Base-by-base conservation (phyloP, 2,888 invertebrate species). In the Conus canariensis region DNA sequence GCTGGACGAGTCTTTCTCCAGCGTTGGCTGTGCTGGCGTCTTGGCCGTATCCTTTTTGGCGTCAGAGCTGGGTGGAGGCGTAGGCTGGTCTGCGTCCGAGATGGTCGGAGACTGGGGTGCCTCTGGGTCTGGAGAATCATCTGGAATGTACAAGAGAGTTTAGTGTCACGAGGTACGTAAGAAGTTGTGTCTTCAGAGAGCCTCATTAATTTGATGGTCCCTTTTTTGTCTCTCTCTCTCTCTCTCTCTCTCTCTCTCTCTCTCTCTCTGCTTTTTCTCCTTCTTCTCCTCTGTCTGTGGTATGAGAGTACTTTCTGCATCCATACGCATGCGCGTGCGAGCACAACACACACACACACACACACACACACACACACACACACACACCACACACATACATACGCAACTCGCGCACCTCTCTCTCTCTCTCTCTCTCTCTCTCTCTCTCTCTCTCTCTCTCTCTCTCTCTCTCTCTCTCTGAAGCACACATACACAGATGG, bases 361-460 rank as follows among this genome's bases (percentile, higher is more conserved):
- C n/a, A 25, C n/a, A n/a, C n/a, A n/a, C 74, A 74, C 74, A 74
- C 74, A 74, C n/a, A 74, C 74, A 74, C 74, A 74, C 25, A 74
- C 74, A 74, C 74, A 74, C n/a, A n/a, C n/a, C 74, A 74, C 74
- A 74, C 25, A 74, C 74, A 74, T 25, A 74, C 30, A 2, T 30
- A 30, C 30, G 30, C 30, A 30, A 30, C 30, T 30, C 30, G 30
- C 30, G 2, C 30, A 30, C 30, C 30, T 30, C 30, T 30, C 30
- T 30, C 30, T 30, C 30, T 30, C 30, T 30, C 30, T 30, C 30
- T 30, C 30, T 30, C 30, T 30, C 30, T 30, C 30, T 30, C 30
- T 30, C 30, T 30, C 30, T 30, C 30, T 30, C 30, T 30, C 30
- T 30, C 30, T 30, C 30, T 30, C 45, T 45, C 45, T 45, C 45